phyloP scores from a whole-genome alignment of 1,140 invertebrate species.

The Oryctes rhinoceros region DNA sequence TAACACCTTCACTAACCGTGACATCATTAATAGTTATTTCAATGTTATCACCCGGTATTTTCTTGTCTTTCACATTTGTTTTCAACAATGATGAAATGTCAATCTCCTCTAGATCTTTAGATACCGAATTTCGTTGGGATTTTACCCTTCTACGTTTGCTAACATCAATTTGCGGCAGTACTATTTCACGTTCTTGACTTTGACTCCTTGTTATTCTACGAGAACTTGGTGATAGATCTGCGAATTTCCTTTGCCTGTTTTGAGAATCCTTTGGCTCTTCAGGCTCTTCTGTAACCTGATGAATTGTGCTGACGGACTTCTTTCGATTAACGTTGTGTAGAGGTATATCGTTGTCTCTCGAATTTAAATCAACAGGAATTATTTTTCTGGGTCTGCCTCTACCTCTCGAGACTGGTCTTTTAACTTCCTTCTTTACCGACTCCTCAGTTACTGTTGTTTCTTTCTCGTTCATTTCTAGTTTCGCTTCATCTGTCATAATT shows the following conservation, averaged over 20 bases:
- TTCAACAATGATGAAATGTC: not conserved
- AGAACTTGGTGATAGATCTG: not conserved
- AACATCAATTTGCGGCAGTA: not conserved
- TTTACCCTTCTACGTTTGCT: not conserved
- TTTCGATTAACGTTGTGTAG: not conserved
- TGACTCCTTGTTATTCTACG: slow-evolving; percentile 26
- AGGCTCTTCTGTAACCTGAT: no score
- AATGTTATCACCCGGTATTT: not conserved
- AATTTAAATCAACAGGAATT: not conserved
- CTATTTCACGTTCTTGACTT: slow-evolving; percentile 22
- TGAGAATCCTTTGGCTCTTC: slow-evolving; percentile 35
- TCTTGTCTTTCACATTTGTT: not conserved
- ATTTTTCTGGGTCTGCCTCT: not conserved
- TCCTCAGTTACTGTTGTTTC: not conserved
- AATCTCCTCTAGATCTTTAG: not conserved
- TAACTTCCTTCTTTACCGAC: not conserved
- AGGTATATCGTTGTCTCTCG: not conserved
- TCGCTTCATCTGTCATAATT: not conserved
- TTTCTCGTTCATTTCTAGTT: not conserved
- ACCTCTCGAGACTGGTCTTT: not conserved
- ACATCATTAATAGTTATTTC: not conserved
- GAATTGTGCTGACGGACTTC: no score
- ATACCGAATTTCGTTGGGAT: not conserved
- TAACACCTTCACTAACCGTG: not conserved
- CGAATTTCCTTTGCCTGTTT: slow-evolving; percentile 10